Conservation (phyloP, 2,113 vertebrate species). For the Collichthys lucidus region DNA sequence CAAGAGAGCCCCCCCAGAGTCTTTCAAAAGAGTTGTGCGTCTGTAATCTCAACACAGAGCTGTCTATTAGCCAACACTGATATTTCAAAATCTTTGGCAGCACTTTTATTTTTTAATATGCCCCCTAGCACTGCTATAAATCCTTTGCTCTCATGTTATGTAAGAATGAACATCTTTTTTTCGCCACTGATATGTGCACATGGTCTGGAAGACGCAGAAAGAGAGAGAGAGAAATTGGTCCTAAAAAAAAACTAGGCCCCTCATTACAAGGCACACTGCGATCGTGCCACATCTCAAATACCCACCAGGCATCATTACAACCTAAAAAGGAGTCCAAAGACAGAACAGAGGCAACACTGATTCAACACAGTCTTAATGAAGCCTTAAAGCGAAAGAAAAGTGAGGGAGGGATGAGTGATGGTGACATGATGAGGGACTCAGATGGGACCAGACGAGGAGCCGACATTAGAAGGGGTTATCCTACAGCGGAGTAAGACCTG, state of each 20-base stretch:
- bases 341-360: slow-evolving; percentile 73
- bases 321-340: slow-evolving; percentile 72
- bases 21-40: slow-evolving; percentile 6
- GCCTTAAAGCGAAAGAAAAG: slow-evolving; percentile 59
- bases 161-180: slow-evolving; percentile 46
- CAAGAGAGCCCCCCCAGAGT: slow-evolving; percentile 30
- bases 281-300: slow-evolving; percentile 73
- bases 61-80: slow-evolving; percentile 16
- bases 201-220: slow-evolving; percentile 31
- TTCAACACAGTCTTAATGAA: slow-evolving; percentile 78
- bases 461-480: slow-evolving; percentile 24
- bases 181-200: slow-evolving; percentile 29
- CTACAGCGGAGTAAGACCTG: background rate
- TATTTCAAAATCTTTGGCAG: slow-evolving; percentile 29
- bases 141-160: slow-evolving; percentile 24
- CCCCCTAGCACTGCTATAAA: slow-evolving; percentile 33
- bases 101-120: slow-evolving; percentile 33
- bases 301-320: slow-evolving; percentile 81
- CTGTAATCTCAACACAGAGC: slow-evolving; percentile 33
- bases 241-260: slow-evolving; percentile 70
- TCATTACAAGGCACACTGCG: slow-evolving; percentile 69
- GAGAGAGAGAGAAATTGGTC: slow-evolving; percentile 37
- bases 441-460: slow-evolving; percentile 56
- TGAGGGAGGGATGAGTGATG: slow-evolving; percentile 49
- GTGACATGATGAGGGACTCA: slow-evolving; percentile 53